A percentile compares a stretch with the other conserved stretches of the same genome.
Conservation (phyloP, 2,888 invertebrate genomes). For the Drosophila kanekoi region DNA sequence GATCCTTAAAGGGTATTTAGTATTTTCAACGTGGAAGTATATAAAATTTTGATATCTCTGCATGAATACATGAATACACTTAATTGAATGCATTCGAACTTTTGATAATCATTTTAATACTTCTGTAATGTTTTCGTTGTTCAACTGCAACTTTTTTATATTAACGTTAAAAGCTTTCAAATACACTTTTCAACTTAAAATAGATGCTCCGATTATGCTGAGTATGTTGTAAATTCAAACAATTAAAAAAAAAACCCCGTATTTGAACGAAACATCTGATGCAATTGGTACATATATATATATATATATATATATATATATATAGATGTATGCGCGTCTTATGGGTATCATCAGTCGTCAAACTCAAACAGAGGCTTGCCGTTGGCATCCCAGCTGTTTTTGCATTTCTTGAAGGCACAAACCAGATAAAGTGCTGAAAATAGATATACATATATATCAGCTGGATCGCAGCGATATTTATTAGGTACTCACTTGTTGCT, state of each 20-base stretch:
- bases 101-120: not conserved
- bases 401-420: slow-evolving; percentile 92
- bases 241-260: slow-evolving; percentile 4
- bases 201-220: slow-evolving; percentile 38
- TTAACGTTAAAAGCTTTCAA: slow-evolving; percentile 1
- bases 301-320: too few species aligned
- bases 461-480: too few species aligned
- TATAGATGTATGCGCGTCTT: slow-evolving; percentile 7
- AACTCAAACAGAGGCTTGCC: slow-evolving; percentile 70
- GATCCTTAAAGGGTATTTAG: not conserved
- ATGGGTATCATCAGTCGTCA: slow-evolving; percentile 52
- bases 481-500: slow-evolving; percentile 89
- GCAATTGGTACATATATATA: not conserved
- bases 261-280: slow-evolving; percentile 14
- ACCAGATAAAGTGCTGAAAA: slow-evolving; percentile 91
- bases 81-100: not conserved
- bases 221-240: slow-evolving; percentile 15
- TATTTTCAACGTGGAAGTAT: too few species aligned
- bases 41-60: too few species aligned
- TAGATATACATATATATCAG: not conserved
- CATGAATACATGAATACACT: not conserved
- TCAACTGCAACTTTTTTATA: slow-evolving; percentile 1
- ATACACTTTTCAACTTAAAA: slow-evolving; percentile 17
- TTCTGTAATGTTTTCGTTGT: not conserved
- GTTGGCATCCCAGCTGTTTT: slow-evolving; percentile 67